Percentiles rank a stretch among this genome's conserved stretches.
These are phyloP conservation scores for Temnothorax rugatulus DNA, from an alignment of 2,888 invertebrate genomes.

Conservation along the genomic window DNA sequence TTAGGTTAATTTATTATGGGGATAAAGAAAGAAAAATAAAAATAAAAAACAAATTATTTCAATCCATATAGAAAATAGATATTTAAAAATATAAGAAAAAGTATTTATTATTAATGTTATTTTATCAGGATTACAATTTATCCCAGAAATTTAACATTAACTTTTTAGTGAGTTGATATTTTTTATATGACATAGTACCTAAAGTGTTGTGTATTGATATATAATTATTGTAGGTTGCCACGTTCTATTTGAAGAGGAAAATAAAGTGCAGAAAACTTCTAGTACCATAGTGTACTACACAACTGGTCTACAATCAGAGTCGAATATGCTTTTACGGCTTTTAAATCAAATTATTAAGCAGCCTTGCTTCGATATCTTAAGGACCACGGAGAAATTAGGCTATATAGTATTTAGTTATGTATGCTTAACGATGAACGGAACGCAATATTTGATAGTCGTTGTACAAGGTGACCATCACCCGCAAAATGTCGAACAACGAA, in stretches of 20 bases:
- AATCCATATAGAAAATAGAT: background rate
- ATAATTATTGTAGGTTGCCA: conserved; percentile 88
- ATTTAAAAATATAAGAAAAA: too few species aligned
- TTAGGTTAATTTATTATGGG: background rate
- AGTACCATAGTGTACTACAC: conserved; percentile 96
- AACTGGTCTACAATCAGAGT: conserved; percentile 86
- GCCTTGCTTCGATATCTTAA: conserved; percentile 95
- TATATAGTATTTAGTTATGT: conserved; percentile 95
- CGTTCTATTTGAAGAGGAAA: conserved; percentile 92
- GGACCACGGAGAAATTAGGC: conserved; percentile 97
- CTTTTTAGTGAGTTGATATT: background rate
- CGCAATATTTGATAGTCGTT: conserved; percentile 93
- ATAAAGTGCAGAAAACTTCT: conserved; percentile 95
- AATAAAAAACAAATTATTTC: background rate
- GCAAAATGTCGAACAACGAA: conserved; percentile 93
- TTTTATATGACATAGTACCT: background rate
- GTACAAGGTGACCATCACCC: conserved; percentile 95
- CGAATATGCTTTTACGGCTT: conserved; percentile 94
- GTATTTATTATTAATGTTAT: background rate
- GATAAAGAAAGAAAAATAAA: conserved; percentile 6
- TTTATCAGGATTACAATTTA: background rate
- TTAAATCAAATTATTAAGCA: conserved; percentile 95
- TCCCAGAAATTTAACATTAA: background rate
- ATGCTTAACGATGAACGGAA: conserved; percentile 94
- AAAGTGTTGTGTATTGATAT: background rate